phyloP scores from a whole-genome alignment of 2,113 vertebrate genomes.

The Tyrannus savana region DNA sequence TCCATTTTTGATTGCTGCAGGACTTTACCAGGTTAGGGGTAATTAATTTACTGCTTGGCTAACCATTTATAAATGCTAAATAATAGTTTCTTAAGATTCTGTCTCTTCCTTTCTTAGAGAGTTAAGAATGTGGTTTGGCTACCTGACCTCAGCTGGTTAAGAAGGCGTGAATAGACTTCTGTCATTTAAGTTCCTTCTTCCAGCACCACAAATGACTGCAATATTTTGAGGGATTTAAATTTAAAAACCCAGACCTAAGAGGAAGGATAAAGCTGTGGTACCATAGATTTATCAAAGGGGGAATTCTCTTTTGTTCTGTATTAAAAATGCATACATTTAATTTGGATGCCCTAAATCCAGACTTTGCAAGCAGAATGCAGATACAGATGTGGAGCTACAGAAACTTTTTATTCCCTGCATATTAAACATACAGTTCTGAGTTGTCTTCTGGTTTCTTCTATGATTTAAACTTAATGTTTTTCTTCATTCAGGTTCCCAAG shows the following conservation, averaged over 20 bases:
- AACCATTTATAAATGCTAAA: not conserved
- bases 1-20: not conserved
- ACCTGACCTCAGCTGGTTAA: not conserved
- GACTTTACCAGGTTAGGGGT: not conserved
- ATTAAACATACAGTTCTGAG: not conserved
- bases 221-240: not conserved
- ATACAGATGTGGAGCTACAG: not conserved
- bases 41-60: not conserved
- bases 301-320: not conserved
- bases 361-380: not conserved
- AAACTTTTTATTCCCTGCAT: not conserved
- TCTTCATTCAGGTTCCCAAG: not conserved
- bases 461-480: not conserved
- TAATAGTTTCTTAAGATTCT: not conserved
- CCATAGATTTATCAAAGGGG: not conserved
- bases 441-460: not conserved
- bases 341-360: not conserved
- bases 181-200: not conserved
- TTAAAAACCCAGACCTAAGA: not conserved
- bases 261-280: not conserved
- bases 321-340: not conserved
- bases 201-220: not conserved
- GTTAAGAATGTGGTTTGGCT: not conserved
- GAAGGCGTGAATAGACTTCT: not conserved
- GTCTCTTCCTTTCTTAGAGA: not conserved